A percentile compares a stretch with the other conserved stretches of the same genome.
Conservation (phyloP, 2,113 vertebrate species). For the Puntigrus tetrazona region DNA sequence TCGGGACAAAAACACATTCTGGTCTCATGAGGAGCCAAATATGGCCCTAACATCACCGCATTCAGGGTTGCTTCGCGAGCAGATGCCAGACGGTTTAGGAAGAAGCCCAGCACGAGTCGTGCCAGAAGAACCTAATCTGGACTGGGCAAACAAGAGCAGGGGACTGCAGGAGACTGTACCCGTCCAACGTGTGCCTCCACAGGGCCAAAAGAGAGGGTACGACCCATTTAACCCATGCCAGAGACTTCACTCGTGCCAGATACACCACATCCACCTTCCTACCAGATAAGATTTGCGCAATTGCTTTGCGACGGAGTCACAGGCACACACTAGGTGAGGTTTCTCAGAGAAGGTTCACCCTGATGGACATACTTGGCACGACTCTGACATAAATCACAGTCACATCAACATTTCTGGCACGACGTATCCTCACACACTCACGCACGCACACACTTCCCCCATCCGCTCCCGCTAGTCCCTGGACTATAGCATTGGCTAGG, state of each 20-base stretch:
- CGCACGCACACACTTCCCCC: slow-evolving; percentile 30
- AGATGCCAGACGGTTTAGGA: slow-evolving; percentile 31
- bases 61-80: slow-evolving; percentile 10
- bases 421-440: background rate
- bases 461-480: slow-evolving; percentile 5
- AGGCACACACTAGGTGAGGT: background rate
- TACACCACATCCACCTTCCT: background rate
- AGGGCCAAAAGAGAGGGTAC: slow-evolving; percentile 21
- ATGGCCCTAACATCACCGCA: background rate
- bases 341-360: slow-evolving; percentile 8
- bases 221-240: slow-evolving; percentile 29
- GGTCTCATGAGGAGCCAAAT: background rate
- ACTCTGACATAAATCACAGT: slow-evolving; percentile 49
- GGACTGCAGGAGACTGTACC: slow-evolving; percentile 24
- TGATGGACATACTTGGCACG: slow-evolving; percentile 49
- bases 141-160: slow-evolving; percentile 42
- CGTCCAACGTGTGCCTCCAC: slow-evolving; percentile 25
- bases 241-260: slow-evolving; percentile 18
- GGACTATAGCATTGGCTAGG: slow-evolving; percentile 45
- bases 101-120: slow-evolving; percentile 32
- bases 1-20: slow-evolving; percentile 13
- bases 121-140: slow-evolving; percentile 48
- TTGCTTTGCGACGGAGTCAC: background rate
- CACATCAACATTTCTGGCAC: slow-evolving; percentile 53
- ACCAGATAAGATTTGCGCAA: background rate